phyloP scores from a whole-genome alignment of 2,113 vertebrate species.

The Astur gentilis region DNA sequence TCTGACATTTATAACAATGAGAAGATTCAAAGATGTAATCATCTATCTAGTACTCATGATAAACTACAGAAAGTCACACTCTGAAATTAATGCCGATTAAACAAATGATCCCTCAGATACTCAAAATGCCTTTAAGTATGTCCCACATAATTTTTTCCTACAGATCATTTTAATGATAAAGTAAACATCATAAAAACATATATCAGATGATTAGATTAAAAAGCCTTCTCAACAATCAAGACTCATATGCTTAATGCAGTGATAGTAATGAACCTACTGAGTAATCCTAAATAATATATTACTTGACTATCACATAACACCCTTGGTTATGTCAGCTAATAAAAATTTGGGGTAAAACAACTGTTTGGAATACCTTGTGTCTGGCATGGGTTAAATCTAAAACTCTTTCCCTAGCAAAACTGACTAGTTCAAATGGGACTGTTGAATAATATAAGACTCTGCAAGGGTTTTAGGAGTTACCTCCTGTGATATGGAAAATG shows the following conservation, averaged over 20 bases:
- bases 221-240: background rate
- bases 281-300: background rate
- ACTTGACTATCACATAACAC: background rate
- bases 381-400: background rate
- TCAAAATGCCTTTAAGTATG: background rate
- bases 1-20: background rate
- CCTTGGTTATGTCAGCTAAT: background rate
- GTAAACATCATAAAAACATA: background rate
- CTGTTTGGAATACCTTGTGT: background rate
- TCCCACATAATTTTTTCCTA: background rate
- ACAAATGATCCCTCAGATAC: background rate
- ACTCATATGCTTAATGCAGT: background rate
- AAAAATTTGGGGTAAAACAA: background rate
- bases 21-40: background rate
- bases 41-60: background rate
- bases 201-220: conserved; percentile 10
- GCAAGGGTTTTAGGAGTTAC: background rate
- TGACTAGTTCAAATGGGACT: background rate
- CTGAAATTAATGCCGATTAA: background rate
- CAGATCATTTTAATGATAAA: background rate
- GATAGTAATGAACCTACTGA: background rate
- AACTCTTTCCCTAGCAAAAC: background rate
- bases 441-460: background rate
- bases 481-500: background rate
- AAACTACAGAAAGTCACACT: background rate